Evolutionary conservation across 2,888 invertebrate genomes (phyloP).

Genomic region (Lepidonotus clava): DNA sequence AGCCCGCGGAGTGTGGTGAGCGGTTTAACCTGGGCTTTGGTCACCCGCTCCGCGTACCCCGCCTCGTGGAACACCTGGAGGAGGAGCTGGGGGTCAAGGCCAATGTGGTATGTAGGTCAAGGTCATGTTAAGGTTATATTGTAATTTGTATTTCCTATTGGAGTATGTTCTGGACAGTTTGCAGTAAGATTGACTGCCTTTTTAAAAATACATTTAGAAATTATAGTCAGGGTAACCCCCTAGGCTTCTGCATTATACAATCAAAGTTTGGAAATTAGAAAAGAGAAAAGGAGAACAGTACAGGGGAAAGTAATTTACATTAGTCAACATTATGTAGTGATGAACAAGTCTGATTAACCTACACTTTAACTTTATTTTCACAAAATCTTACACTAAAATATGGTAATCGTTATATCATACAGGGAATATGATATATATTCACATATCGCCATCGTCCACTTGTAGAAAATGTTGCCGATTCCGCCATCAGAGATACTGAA

Average conservation of each 20-base stretch:
- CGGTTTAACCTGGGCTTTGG: slow-evolving; percentile 65
- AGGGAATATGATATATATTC: neutral
- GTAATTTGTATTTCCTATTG: neutral
- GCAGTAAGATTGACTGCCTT: neutral
- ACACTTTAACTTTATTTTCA: too few species aligned
- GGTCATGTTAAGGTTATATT: neutral
- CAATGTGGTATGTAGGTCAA: slow-evolving; percentile 60
- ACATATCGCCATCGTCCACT: neutral
- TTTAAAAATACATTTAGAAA: neutral
- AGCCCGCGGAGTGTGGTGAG: slow-evolving; percentile 60
- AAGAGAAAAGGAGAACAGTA: too few species aligned
- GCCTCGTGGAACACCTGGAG: slow-evolving; percentile 59
- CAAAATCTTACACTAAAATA: neutral
- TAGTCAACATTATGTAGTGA: too few species aligned
- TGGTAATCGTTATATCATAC: neutral
- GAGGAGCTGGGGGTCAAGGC: slow-evolving; percentile 57
- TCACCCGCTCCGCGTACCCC: slow-evolving; percentile 61
- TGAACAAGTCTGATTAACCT: too few species aligned
- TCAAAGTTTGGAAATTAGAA: too few species aligned
- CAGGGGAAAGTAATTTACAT: too few species aligned
- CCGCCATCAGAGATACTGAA: slow-evolving; percentile 64
- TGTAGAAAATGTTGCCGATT: slow-evolving; percentile 62
- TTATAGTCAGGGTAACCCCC: neutral
- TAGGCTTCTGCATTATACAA: too few species aligned
- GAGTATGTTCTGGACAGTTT: neutral